Base-by-base conservation (phyloP, 53 echinoderm and acorn worm genomes). In the Mesocentrotus franciscanus region DNA sequence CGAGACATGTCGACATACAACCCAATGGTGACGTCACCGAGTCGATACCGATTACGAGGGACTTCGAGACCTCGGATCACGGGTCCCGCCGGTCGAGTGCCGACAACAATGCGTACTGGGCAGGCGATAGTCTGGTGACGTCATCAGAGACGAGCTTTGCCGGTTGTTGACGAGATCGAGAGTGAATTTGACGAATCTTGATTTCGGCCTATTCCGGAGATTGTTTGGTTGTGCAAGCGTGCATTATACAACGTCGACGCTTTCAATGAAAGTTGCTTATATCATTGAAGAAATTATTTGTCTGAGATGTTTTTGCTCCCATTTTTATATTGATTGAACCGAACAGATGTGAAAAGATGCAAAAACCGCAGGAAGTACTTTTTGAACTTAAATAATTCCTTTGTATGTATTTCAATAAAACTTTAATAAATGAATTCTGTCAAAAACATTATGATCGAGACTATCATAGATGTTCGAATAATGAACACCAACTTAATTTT, bases 41-140 rank as follows among this genome's bases (percentile, higher is more conserved):
- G 15, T 42, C 85, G 26, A 93, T 93, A 81, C 64, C 95, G 36
- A 85, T 94, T 20, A 85, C 85, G 24, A 34, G 87, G 26, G 95
- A 94, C 87, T 85, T 94, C 87, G 95, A 87, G 61, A 94, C 95
- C 0, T 94, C 95, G 24, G 95, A 94, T 85, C 85, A 22, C 5
- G 95, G 95, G 6, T 94, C 95, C 20, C 85, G 95, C 2, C 89
- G 95, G 55, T 94, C 95, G 70, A 94, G 95, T 29, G 95, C 95
- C 71, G 95, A 94, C 49, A 94, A 94, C 87, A 94, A 94, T 35
- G 95, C 95, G 13, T 94, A 94, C 95, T 94, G 95, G 95, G 95
- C 95, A 24, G 95, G 95, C 68, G 95, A 94, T 85, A 94, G 95
- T 56, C 71, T 94, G 66, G 18, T 94, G 55, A 85, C 95, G 68